A percentile compares a stretch with the other conserved stretches of the same genome.
Evolutionary conservation across 2,888 invertebrate genomes (phyloP).

Genomic region (Dolichomitus sp.): DNA sequence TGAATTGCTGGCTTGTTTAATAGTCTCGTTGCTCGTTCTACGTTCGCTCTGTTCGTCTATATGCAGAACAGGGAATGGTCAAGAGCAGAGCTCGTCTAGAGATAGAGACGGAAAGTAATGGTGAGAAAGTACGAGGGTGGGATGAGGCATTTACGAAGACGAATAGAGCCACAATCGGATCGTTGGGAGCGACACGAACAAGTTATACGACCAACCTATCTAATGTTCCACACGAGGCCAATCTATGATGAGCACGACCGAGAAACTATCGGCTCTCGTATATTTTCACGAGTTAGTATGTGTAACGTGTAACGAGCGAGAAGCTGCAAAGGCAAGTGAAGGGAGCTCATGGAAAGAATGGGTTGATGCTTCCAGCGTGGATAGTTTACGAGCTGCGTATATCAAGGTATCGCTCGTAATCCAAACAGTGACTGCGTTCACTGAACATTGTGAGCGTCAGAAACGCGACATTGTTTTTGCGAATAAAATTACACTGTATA

Average conservation of each 20-base stretch:
- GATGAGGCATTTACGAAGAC: slow-evolving; percentile 43
- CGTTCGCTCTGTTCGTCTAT: slow-evolving; percentile 21
- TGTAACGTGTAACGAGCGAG: slow-evolving; percentile 73
- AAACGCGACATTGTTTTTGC: not conserved
- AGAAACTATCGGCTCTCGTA: slow-evolving; percentile 35
- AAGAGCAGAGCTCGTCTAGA: not conserved
- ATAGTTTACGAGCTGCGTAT: slow-evolving; percentile 18
- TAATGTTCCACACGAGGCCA: slow-evolving; percentile 37
- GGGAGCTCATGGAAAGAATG: slow-evolving; percentile 27
- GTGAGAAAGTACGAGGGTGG: slow-evolving; percentile 29
- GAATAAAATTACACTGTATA: not conserved
- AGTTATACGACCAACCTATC: slow-evolving; percentile 44
- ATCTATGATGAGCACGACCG: slow-evolving; percentile 69
- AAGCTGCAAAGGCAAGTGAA: slow-evolving; percentile 66
- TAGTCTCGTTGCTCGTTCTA: slow-evolving; percentile 40
- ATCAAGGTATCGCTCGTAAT: slow-evolving; percentile 10
- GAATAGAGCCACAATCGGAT: slow-evolving; percentile 58
- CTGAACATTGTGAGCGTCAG: not conserved
- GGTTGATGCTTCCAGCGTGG: slow-evolving; percentile 30
- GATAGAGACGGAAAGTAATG: slow-evolving; percentile 28
- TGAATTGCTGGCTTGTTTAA: slow-evolving; percentile 65
- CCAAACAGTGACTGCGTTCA: not conserved
- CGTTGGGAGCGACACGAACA: slow-evolving; percentile 44
- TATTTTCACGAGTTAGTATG: slow-evolving; percentile 61
- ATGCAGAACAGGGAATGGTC: slow-evolving; percentile 42